phyloP scores from a whole-genome alignment of 2,888 invertebrate genomes.

The Drosophila barbarae region DNA sequence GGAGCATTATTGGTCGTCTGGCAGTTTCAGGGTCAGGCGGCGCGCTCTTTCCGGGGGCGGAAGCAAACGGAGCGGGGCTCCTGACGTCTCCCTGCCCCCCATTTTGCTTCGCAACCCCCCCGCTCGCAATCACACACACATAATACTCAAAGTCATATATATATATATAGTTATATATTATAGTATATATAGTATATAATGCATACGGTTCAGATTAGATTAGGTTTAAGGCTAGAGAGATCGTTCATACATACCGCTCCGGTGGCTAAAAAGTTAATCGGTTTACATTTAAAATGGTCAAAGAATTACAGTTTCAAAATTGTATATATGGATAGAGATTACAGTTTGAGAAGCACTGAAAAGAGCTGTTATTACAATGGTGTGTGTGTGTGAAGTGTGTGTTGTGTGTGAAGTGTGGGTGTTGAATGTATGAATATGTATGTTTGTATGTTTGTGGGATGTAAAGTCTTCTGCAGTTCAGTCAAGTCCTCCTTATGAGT shows the following conservation, averaged over 20 bases:
- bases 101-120: constrained; percentile 22
- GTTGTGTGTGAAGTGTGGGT: neutral
- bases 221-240: constrained; percentile 48
- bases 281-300: constrained; percentile 62
- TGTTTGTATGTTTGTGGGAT: neutral
- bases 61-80: constrained; percentile 15
- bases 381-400: constrained; percentile 17
- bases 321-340: constrained; percentile 46
- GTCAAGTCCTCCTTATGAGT: neutral
- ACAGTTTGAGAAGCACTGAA: constrained; percentile 72
- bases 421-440: neutral
- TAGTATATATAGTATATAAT: constrained; percentile 5
- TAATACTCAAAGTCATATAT: constrained; percentile 33
- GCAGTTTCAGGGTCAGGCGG: constrained; percentile 11
- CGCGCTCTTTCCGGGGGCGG: constrained; percentile 5
- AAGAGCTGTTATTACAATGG: constrained; percentile 74
- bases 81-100: constrained; percentile 6
- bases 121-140: constrained; percentile 32
- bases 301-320: constrained; percentile 50
- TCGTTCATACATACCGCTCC: constrained; percentile 74
- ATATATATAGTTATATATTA: constrained; percentile 26
- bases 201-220: constrained; percentile 36
- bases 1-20: constrained; percentile 31
- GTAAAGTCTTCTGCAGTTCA: constrained; percentile 1
- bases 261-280: constrained; percentile 71